Base-by-base conservation (phyloP, 2,797 vertebrate genomes). In the Pampus argenteus region DNA sequence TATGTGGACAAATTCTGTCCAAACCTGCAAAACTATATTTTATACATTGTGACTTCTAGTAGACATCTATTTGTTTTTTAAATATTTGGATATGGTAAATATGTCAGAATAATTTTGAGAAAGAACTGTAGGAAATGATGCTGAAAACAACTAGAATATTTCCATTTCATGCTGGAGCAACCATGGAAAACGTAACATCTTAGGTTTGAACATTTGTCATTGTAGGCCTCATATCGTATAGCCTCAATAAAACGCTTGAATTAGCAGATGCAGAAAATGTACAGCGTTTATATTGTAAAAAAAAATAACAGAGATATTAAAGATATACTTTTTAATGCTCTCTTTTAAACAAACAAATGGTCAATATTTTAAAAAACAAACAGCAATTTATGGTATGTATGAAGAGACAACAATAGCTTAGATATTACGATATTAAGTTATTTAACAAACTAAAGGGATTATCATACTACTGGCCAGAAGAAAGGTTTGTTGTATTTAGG, bases 151-250 rank as follows among this genome's bases (percentile, higher is more conserved):
- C 14, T 7, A 18, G 3, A 47, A 61, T 45, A 51, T 10, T 29
- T 70, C 17, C 4, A 62, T 64, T 58, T 64, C 10, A 69, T 42
- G 55, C 42, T 14, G 14, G 6, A 9, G 20, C 34, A 44, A n/a
- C 36, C 51, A 57, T 57, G 59, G 15, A 13, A 55, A 44, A 59
- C 23, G 2, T 45, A 9, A n/a, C 18, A 23, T 73, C 34, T 66
- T 15, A 9, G 34, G 9, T 48, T 44, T 65, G 22, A 49, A 31
- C n/a, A 38, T 57, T 25, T 26, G 52, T 42, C 34, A 13, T 2
- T 45, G 20, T 14, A 1, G 5, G 23, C 3, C 45, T 58, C 2
- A 15, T 38, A 9, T 29, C 18, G 1, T 42, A 44, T 18, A 44
- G 38, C 38, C 7, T 28, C 22, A 49, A 28, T 50, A 36, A 66